Base-by-base conservation (phyloP, 1,140 invertebrate species). In the Kradibia gibbosae region DNA sequence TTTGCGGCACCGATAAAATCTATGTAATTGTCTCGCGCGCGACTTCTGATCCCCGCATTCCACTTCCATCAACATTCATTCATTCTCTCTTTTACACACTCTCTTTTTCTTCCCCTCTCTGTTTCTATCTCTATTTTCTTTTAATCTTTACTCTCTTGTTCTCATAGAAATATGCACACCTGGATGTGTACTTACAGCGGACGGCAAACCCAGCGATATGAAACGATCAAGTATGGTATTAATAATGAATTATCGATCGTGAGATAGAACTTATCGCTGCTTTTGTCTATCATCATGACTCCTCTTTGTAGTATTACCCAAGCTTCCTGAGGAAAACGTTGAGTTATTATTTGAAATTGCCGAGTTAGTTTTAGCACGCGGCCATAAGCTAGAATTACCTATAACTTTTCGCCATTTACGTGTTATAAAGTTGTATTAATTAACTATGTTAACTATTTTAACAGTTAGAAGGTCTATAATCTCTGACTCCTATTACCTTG, bases 1-100 rank as follows among this genome's bases (percentile, higher is more conserved):
- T 13, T 28, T 45, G 28, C 76, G 25, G 60, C 62, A 31, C 60
- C 60, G 62, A 28, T 78, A 78, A 78, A 53, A 39, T 78, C 45
- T 17, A 20, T 42, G 60, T 78, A 78, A 67, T 78, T 78, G 76
- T 78, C 57, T 53, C 42, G 42, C 42, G 42, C 42, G 42, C 13
- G 13, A 5, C 7, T 45, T 45, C 42, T 45, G 42, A 45, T 62
- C 55, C 48, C 36, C 5, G 7, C 42, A 8, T 8, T 45, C 42
- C 42, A 45, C 42, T 13, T 13, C 5, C 42, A 45, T 13, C 10
- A 34, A 17, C 53, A 17, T n/a, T 50, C 73, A 25, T 36, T 28
- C 83, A 5, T 25, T 53, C 50, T 53, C 20, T 20, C 10, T 20
- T 20, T 53, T 45, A 13, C 42, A 8, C 42, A 20, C 22, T 17